A percentile compares a stretch with the other conserved stretches of the same genome.
Conservation (phyloP, 2,113 vertebrate genomes). For the Acanthisitta chloris region DNA sequence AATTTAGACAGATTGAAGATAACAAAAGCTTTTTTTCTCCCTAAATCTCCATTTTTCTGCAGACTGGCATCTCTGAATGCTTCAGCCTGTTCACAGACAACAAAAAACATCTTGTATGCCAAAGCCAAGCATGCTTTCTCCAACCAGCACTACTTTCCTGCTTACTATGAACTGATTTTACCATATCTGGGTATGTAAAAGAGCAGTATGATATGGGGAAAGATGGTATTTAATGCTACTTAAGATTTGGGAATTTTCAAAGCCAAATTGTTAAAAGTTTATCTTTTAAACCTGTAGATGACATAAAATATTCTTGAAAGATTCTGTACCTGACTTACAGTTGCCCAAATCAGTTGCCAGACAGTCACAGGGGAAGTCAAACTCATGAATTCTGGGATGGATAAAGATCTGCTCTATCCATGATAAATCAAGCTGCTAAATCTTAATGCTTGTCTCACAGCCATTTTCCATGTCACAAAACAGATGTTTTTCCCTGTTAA, state of each 20-base stretch:
- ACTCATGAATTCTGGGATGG: background rate
- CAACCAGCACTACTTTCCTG: background rate
- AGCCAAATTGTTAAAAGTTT: background rate
- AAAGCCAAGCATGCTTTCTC: slow-evolving; percentile 72
- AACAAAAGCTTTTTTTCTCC: background rate
- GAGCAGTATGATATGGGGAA: rapidly evolving
- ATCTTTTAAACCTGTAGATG: background rate
- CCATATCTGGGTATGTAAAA: slow-evolving; percentile 75
- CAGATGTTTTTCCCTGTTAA: background rate
- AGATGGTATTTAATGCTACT: background rate
- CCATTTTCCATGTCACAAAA: background rate
- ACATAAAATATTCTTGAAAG: background rate
- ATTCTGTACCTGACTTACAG: background rate
- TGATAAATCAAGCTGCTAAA: background rate
- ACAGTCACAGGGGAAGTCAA: background rate
- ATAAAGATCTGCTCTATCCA: background rate
- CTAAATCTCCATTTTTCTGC: background rate
- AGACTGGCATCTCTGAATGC: slow-evolving; percentile 65
- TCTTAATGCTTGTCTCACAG: background rate
- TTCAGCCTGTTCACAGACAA: slow-evolving; percentile 63
- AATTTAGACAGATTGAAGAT: background rate
- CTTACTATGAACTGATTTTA: slow-evolving; percentile 56
- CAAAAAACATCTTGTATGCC: slow-evolving; percentile 71
- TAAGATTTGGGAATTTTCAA: background rate
- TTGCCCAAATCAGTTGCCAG: background rate